Base-by-base conservation (phyloP, 2,113 vertebrate species). In the Rallus limicola region DNA sequence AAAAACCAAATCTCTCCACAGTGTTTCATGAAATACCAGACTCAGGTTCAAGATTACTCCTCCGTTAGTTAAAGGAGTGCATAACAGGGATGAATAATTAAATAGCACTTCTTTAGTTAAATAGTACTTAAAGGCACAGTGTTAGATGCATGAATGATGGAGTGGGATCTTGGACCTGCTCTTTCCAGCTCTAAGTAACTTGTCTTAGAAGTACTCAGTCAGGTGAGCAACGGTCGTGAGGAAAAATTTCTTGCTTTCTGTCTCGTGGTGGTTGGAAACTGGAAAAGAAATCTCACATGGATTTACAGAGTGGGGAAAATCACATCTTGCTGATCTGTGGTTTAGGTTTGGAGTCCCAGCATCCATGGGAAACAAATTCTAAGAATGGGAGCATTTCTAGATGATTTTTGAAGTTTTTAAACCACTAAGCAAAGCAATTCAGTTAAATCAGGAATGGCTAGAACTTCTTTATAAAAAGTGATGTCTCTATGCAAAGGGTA, bases 221-320 rank as follows among this genome's bases (percentile, higher is more conserved):
- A 6, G 1, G 1, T 1, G 0, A 9, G 26, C 13, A 23, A 16
- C 14, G 44, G 8, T 11, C 8, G 4, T 7, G 11, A 23, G 21
- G 33, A 36, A 84, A 82, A 60, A 8, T 58, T 16, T 74, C 11
- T 63, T 83, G 52, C 4, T 38, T 90, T 81, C 82, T 72, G n/a
- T 67, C 56, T 42, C 31, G 23, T 29, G 6, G 20, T 2, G 59
- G 7, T 4, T 44, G 10, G n/a, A 82, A 85, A 60, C 23, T 38
- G 38, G 16, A 44, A 67, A 79, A 38, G 16, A 13, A 68, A 76
- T 36, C 23, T 34, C 62, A 24, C 9, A 0, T 31, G 48, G 17
- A 13, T 75, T 75, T 42, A 13, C 0, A 28, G 24, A 62, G 40
- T 16, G 15, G 25, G 28, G 55, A 68, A 71, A 79, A 71, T 38